These are phyloP conservation scores for Chirona hameri DNA, from an alignment of 2,888 invertebrate genomes.

Conservation along the genomic window DNA sequence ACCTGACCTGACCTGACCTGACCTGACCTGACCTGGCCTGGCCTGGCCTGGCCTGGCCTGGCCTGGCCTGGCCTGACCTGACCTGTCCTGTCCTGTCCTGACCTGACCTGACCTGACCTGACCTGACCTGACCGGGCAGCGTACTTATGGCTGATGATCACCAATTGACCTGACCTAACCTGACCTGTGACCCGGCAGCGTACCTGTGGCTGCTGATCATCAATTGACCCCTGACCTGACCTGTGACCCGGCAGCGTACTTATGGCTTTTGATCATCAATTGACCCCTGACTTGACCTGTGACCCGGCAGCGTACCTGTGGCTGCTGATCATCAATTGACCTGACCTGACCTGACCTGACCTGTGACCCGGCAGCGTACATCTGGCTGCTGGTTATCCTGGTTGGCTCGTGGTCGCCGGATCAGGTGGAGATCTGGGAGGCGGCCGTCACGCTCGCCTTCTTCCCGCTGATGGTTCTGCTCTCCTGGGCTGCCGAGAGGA, in stretches of 20 bases:
- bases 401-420: constrained; percentile 46
- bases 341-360: neutral
- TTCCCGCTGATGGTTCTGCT: constrained; percentile 54
- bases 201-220: constrained; percentile 58
- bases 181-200: constrained; percentile 48
- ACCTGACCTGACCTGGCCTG: neutral
- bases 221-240: neutral
- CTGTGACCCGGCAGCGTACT: constrained; percentile 52
- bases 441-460: constrained; percentile 54
- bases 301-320: constrained; percentile 57
- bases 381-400: constrained; percentile 56
- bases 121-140: constrained; percentile 48
- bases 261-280: constrained; percentile 43
- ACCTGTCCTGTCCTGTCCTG: no score
- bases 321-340: constrained; percentile 53
- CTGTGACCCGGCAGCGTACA: constrained; percentile 52
- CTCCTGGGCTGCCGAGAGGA: constrained; percentile 55
- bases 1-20: no score
- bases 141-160: constrained; percentile 57
- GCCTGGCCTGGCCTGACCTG: neutral
- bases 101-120: no score
- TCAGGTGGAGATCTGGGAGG: constrained; percentile 57
- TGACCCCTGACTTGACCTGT: neutral
- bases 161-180: constrained; percentile 40
- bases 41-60: neutral